Base-by-base conservation (phyloP, 2,888 invertebrate species). In the Cordilura impudica region DNA sequence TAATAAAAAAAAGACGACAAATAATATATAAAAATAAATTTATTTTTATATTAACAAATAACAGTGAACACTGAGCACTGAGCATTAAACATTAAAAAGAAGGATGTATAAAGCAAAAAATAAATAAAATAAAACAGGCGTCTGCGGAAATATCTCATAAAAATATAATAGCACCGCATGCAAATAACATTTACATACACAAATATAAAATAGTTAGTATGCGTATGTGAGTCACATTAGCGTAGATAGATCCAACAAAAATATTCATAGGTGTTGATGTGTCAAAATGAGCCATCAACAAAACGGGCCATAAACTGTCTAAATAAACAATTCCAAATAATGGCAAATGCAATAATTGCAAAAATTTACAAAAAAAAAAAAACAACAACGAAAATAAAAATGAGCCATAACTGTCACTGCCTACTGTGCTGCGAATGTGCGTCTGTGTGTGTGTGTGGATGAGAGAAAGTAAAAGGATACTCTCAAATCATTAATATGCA, bases 241-340 rank as follows among this genome's bases (percentile, higher is more conserved):
- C n/a, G 35, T 45, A 23, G 8, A 16, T 43, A 16, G 26, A 18
- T 49, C 49, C 49, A 51, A 53, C 26, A 29, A 49, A 26, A 56
- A 69, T 23, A 70, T n/a, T n/a, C n/a, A 67, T 75, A 83, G 85
- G 84, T 85, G 83, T 82, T 82, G 56, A 82, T 73, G 75, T 79
- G 81, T 82, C 82, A 83, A 76, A 82, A 73, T 80, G 78, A 75
- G 78, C 80, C 76, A 67, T 81, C 72, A 75, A 71, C 61, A 72
- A 76, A 77, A 63, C 51, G 78, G 65, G 67, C 83, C 54, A 83
- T 81, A 84, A 84, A 81, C 43, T 29, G 45, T 58, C 60, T 70
- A 61, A 71, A 71, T 56, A 67, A 72, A 80, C 67, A 51, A 49
- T 69, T 51, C 12, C 7, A 10, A 26, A 2, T 12, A 29, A 51